Evolutionary conservation across 2,797 vertebrate genomes (phyloP).

Genomic region (Chaunax sp.): DNA sequence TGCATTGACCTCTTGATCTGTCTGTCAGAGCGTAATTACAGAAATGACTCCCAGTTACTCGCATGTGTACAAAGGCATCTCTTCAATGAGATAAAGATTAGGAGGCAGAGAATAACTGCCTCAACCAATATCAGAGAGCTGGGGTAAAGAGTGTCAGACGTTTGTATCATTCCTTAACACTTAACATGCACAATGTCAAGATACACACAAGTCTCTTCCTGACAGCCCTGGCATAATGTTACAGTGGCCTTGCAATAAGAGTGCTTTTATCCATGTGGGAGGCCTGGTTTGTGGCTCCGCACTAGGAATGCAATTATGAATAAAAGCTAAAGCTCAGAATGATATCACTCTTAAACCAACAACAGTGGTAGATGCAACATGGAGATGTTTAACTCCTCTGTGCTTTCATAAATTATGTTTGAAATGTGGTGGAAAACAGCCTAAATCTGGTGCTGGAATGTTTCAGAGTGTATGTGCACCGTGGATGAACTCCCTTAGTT

Average conservation of each 20-base stretch:
- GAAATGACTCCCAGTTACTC: slow-evolving; percentile 18
- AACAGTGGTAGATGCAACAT: slow-evolving; percentile 33
- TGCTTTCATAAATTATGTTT: slow-evolving; percentile 30
- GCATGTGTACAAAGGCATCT: slow-evolving; percentile 5
- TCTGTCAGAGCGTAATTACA: not conserved
- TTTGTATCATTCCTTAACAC: slow-evolving; percentile 24
- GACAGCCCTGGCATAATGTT: slow-evolving; percentile 42
- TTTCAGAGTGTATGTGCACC: slow-evolving; percentile 7
- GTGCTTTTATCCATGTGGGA: slow-evolving; percentile 49
- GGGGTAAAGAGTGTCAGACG: slow-evolving; percentile 8
- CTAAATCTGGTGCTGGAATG: not conserved
- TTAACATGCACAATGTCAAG: slow-evolving; percentile 29
- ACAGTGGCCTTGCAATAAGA: slow-evolving; percentile 43
- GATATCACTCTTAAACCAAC: slow-evolving; percentile 54
- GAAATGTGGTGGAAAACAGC: slow-evolving; percentile 30
- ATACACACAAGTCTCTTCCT: slow-evolving; percentile 33
- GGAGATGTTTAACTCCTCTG: slow-evolving; percentile 20
- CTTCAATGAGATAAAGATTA: slow-evolving; percentile 27
- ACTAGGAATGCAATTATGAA: slow-evolving; percentile 44
- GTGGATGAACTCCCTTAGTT: slow-evolving; percentile 9
- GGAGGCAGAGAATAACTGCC: slow-evolving; percentile 10
- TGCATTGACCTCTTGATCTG: slow-evolving; percentile 7
- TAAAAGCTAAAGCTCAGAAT: slow-evolving; percentile 32
- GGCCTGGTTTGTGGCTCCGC: slow-evolving; percentile 44
- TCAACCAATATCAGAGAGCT: slow-evolving; percentile 14